Conservation (phyloP, 2,797 vertebrate genomes). For the Clarias pachynema region DNA sequence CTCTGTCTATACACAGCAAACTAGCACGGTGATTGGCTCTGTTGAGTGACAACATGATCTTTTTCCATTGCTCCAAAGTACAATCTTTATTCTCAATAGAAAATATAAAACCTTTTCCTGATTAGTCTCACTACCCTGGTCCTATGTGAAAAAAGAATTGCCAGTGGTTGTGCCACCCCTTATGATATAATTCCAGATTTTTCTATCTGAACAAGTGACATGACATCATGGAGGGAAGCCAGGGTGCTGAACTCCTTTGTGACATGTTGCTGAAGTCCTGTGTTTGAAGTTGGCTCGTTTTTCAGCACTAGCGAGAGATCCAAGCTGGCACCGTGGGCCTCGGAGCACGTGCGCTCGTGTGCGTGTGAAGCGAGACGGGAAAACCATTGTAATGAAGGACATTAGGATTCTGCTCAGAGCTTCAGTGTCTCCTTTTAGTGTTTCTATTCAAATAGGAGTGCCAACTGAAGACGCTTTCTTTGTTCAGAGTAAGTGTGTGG, state of each 20-base stretch:
- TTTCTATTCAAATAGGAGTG: constrained; percentile 33
- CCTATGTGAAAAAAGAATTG: no score
- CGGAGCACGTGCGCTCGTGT: background rate
- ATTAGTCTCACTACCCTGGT: no score
- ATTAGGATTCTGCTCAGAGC: constrained; percentile 35
- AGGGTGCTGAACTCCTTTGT: background rate
- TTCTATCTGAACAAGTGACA: no score
- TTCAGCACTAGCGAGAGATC: background rate
- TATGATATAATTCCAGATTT: no score
- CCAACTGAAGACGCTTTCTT: constrained; percentile 13
- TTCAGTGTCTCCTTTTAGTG: constrained; percentile 14
- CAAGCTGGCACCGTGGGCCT: background rate
- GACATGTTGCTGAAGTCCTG: background rate
- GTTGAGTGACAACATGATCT: no score
- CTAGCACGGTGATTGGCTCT: no score
- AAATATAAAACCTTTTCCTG: no score
- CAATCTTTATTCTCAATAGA: no score
- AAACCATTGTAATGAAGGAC: constrained; percentile 43
- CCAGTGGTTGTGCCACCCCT: no score
- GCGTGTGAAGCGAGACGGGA: constrained; percentile 26
- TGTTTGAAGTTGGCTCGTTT: background rate
- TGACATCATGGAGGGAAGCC: no score
- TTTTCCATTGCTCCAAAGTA: no score
- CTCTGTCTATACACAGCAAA: no score
- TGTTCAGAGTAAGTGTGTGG: constrained; percentile 14